These are phyloP conservation scores for Trematomus loennbergii DNA, from an alignment of 2,113 vertebrate genomes.

Conservation along the genomic window DNA sequence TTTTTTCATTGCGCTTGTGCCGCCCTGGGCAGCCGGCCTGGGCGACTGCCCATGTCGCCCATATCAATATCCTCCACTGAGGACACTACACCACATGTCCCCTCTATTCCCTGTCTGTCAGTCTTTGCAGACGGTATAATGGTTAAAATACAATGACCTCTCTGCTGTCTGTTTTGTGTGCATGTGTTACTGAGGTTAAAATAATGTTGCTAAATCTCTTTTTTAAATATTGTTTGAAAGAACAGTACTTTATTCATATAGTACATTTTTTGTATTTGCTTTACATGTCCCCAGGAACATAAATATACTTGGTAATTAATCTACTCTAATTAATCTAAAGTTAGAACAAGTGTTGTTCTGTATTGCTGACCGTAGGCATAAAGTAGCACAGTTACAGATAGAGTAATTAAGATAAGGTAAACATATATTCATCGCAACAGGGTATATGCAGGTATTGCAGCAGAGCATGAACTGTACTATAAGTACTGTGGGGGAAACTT, in stretches of 20 bases:
- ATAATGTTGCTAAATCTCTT: constrained; percentile 49
- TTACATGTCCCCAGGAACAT: neutral
- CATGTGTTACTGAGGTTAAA: constrained; percentile 53
- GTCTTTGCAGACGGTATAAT: constrained; percentile 26
- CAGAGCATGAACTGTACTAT: too few species aligned
- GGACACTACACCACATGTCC: constrained; percentile 14
- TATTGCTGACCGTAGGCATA: neutral
- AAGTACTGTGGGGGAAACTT: too few species aligned
- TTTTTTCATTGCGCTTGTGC: too few species aligned
- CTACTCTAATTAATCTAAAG: too few species aligned
- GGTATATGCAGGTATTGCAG: too few species aligned
- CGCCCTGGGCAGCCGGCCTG: too few species aligned
- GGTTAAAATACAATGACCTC: constrained; percentile 41
- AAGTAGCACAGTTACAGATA: neutral
- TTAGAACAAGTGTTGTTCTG: neutral
- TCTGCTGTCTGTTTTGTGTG: constrained; percentile 52
- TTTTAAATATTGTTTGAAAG: constrained; percentile 55
- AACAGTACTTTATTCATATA: constrained; percentile 1
- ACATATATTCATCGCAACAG: too few species aligned
- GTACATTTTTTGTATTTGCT: neutral
- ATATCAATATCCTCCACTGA: too few species aligned
- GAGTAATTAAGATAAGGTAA: neutral
- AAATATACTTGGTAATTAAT: neutral
- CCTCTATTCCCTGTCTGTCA: neutral
- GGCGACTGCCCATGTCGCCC: too few species aligned